Conservation (phyloP, 2,113 vertebrate species). For the Sylvia atricapilla region DNA sequence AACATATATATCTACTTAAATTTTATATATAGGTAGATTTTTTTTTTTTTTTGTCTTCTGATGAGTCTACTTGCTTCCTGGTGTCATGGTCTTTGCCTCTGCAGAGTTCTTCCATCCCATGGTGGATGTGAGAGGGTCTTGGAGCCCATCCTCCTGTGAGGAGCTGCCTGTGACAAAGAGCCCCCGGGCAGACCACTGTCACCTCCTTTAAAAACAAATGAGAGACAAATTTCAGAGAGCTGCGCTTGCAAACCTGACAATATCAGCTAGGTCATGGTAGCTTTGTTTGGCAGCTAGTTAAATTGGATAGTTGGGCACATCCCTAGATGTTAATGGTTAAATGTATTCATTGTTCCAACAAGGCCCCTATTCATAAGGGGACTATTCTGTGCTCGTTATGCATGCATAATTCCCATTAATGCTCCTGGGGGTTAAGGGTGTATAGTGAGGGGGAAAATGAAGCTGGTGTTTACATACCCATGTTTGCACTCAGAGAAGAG, state of each 20-base stretch:
- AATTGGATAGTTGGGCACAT: conserved; percentile 45
- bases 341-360: conserved; percentile 66
- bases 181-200: fast-evolving
- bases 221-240: conserved; percentile 30
- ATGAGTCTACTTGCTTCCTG: neutral
- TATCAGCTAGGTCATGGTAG: conserved; percentile 13
- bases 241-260: neutral
- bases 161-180: neutral
- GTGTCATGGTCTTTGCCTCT: neutral
- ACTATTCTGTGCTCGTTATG: conserved; percentile 55
- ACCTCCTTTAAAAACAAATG: neutral
- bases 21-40: neutral
- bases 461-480: conserved; percentile 1
- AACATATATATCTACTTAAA: neutral
- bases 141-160: neutral
- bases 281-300: conserved; percentile 57
- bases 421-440: conserved; percentile 35
- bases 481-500: neutral
- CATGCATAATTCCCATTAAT: conserved; percentile 67
- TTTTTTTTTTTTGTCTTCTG: neutral
- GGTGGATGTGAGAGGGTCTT: neutral
- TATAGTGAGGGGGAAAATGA: neutral
- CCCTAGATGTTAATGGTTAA: conserved; percentile 57
- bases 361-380: conserved; percentile 56
- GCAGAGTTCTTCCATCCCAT: neutral